Base-by-base conservation (phyloP, 2,888 invertebrate species). In the Zygogramma bicolorata region DNA sequence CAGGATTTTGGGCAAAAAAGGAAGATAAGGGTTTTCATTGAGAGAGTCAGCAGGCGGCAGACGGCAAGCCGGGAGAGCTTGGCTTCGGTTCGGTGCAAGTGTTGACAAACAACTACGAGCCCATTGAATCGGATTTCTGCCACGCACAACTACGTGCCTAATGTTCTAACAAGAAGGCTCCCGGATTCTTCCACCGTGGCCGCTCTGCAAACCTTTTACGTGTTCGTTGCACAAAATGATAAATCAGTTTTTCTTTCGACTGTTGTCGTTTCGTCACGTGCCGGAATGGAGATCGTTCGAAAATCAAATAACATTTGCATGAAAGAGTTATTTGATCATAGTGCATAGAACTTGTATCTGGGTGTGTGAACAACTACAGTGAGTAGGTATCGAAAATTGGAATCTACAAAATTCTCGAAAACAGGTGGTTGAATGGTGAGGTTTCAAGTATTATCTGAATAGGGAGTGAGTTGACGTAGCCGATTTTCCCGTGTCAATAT, bases 131-230 rank as follows among this genome's bases (percentile, higher is more conserved):
- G 71, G 73, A 71, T 71, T 67, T 75, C 69, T 66, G 73, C 62
- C 75, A 73, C 73, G 75, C 75, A 75, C 75, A 73, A 71, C 73
- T 75, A 75, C 75, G 75, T 75, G 75, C 73, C 71, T 74, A 75
- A 75, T 75, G 75, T 74, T 70, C 63, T 53, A 70, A 70, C 65
- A 49, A 60, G 42, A 60, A 63, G 65, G 22, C 65, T 70, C 65
- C 42, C 49, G 70, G 65, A 70, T 70, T 70, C 70, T 70, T 70
- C 53, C 53, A n/a, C 27, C 60, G 29, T 38, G 29, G 59, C 53
- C 31, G 65, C 59, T 65, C 61, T 18, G 70, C 60, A 38, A 70
- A 60, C 60, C 49, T 60, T 65, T 70, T 60, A 65, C 58, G 65
- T 65, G 53, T 22, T 53, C 53, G 53, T 13, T 27, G 25, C n/a